Evolutionary conservation across 2,797 vertebrate genomes (phyloP), one percentile per base, ranked within the genome.

Genomic region (Harpagifer antarcticus): DNA sequence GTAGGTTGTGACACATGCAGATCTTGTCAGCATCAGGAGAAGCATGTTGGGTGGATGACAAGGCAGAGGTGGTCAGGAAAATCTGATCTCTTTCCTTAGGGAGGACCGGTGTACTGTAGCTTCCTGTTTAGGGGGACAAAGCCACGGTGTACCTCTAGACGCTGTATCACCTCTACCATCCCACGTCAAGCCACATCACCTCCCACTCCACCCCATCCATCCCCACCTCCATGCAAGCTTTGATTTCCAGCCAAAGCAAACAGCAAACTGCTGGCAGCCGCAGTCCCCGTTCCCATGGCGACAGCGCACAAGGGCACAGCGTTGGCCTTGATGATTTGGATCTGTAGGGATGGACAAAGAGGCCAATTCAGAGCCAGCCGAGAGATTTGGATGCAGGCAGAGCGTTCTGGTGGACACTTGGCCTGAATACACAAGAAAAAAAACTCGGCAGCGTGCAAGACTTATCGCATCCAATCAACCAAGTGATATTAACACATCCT

Each of bases 221-320:
- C 83, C 80, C 92, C 92, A 91, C 93, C 90, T 91, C 67, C 33
- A 66, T 78, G 0, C 0, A 1, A 4, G 72, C 93, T 96, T 94
- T 96, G 95, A 96, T 93, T 93, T 63, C 10, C 59, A 81, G 94
- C 96, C 96, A 97, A 95, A 84, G 92, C 89, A 96, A 97, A 96
- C 90, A 94, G 37, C 60, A 59, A 88, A 85, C 84, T 82, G 77
- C 88, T 88, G 90, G 93, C 91, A 81, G 76, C 76, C 88, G 13
- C 78, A 45, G 83, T 44, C 86, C 73, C 67, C 0, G 92, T 92
- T 94, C 91, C 94, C 93, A 88, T 75, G 85, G 94, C 68, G 88
- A 95, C 87, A 52, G 63, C 59, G 83, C 86, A 75, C 82, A 81
- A 82, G 92, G 90, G 79, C 33, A 52, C 83, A 91, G 93, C 89